phyloP scores from a whole-genome alignment of 2,797 vertebrate species.

The Poecilia velifera region DNA sequence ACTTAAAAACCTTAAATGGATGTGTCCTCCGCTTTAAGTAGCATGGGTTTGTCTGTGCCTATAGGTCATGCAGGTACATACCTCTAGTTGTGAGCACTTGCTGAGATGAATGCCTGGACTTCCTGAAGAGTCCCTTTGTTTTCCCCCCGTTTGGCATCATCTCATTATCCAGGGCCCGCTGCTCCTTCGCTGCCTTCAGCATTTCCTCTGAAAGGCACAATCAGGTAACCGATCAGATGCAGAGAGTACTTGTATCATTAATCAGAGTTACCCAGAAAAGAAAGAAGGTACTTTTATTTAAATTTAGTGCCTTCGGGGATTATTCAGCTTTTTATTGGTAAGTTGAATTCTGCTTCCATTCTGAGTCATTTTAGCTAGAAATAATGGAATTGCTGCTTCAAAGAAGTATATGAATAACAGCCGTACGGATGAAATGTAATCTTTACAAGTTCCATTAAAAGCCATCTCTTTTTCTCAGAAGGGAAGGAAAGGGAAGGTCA shows the following conservation, averaged over 20 bases:
- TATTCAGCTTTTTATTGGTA: neutral
- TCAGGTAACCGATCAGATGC: neutral
- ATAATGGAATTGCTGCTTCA: neutral
- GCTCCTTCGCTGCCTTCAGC: conserved; percentile 88
- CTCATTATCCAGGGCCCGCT: conserved; percentile 85
- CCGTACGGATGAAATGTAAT: neutral
- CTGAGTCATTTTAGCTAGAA: neutral
- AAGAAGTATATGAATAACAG: too few relatives aligned
- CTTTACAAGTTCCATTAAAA: neutral
- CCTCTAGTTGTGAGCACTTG: conserved; percentile 83
- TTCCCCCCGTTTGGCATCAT: conserved; percentile 81
- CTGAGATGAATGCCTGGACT: conserved; percentile 83
- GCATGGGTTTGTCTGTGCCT: neutral
- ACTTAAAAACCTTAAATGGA: conserved; percentile 13
- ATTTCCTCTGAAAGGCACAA: conserved; percentile 84
- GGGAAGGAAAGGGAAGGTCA: neutral
- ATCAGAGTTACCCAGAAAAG: neutral
- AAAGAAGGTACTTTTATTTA: neutral
- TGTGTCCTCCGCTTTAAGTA: neutral
- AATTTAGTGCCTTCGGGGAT: neutral
- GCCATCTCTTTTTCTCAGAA: neutral
- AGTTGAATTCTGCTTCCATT: too few relatives aligned
- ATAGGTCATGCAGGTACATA: conserved; percentile 51
- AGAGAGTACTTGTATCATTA: neutral
- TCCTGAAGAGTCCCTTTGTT: conserved; percentile 83